phyloP scores from a whole-genome alignment of 2,888 invertebrate species.

The Anticlea derivata region DNA sequence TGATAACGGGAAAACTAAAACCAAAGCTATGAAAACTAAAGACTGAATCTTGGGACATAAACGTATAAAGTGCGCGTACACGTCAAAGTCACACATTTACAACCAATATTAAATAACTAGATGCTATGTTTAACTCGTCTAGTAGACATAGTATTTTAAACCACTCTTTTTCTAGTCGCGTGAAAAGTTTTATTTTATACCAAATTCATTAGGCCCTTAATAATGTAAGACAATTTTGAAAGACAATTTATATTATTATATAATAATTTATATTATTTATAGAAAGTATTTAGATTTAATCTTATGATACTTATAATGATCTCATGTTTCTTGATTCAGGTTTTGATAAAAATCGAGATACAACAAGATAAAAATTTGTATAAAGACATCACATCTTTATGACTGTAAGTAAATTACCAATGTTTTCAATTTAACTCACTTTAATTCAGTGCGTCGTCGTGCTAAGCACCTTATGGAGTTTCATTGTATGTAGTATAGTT shows the following conservation, averaged over 20 bases:
- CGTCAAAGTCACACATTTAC: neutral
- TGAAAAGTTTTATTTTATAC: constrained; percentile 14
- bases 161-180: constrained; percentile 11
- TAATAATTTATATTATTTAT: too few relatives aligned
- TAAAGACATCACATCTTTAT: too few relatives aligned
- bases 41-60: constrained; percentile 48
- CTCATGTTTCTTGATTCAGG: neutral
- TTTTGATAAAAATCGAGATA: too few relatives aligned
- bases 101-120: neutral
- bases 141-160: neutral
- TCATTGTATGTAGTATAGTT: constrained; percentile 46
- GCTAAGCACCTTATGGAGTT: constrained; percentile 54
- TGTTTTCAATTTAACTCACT: too few relatives aligned
- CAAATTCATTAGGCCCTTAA: too few relatives aligned
- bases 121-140: neutral
- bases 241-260: too few relatives aligned
- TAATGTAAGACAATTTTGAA: too few relatives aligned
- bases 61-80: too few relatives aligned
- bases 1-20: constrained; percentile 40
- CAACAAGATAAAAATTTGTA: too few relatives aligned
- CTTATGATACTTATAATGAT: neutral
- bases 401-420: too few relatives aligned
- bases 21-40: constrained; percentile 55
- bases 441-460: constrained; percentile 41
- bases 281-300: too few relatives aligned